Conservation (phyloP, 2,113 vertebrate species). For the Lagopus leucura region DNA sequence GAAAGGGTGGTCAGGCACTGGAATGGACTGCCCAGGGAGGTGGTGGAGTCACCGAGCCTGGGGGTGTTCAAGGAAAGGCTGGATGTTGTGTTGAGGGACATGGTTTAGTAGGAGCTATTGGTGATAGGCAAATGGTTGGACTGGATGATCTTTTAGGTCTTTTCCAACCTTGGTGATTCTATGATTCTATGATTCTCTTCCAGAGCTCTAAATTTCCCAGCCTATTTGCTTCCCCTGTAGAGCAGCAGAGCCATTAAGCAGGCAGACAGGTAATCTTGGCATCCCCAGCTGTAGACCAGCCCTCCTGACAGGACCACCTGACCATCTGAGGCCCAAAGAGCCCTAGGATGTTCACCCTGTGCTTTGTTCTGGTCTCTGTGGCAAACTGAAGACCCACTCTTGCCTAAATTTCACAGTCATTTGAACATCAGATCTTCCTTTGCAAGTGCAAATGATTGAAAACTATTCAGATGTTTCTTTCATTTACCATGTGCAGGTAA, state of each 20-base stretch:
- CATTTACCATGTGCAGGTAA: neutral
- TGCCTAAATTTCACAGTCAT: neutral
- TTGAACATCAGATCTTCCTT: neutral
- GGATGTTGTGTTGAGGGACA: no score
- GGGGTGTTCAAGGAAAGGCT: no score
- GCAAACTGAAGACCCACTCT: neutral
- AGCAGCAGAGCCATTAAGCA: neutral
- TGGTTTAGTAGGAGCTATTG: no score
- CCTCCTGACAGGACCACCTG: neutral
- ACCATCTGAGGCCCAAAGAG: neutral
- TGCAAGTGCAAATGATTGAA: neutral
- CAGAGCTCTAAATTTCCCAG: neutral
- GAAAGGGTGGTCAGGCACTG: no score
- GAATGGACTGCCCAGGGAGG: no score
- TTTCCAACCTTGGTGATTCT: no score
- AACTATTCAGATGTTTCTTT: neutral
- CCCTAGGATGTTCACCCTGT: neutral
- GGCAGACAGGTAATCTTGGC: neutral
- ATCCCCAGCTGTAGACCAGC: neutral
- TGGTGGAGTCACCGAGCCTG: no score
- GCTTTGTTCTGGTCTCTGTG: neutral
- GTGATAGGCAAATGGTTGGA: no score
- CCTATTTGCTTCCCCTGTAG: neutral
- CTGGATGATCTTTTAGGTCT: no score
- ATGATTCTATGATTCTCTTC: neutral